Percentiles rank a stretch among this genome's conserved stretches.
Conservation (phyloP, 2,888 invertebrate species). For the Carcina quercana region DNA sequence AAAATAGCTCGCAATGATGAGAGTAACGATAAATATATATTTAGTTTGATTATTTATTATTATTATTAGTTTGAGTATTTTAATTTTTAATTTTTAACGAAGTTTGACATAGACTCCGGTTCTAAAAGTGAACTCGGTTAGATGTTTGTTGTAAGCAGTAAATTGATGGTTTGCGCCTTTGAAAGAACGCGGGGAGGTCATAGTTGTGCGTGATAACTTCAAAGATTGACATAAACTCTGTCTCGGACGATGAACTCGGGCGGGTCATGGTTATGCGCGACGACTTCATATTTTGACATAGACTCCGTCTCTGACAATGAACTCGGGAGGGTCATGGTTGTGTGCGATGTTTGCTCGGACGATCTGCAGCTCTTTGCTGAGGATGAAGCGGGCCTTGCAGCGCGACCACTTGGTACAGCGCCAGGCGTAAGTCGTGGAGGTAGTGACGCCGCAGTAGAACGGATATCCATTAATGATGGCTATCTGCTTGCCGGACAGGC, state of each 20-base stretch:
- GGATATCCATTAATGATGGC: conserved; percentile 27
- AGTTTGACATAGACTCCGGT: conserved; percentile 5
- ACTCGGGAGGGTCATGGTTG: not conserved
- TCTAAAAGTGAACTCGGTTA: conserved; percentile 7
- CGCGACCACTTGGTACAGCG: conserved; percentile 14
- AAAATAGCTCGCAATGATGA: no score
- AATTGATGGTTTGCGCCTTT: no score
- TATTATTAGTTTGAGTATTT: no score
- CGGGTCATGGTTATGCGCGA: conserved; percentile 15
- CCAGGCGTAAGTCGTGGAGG: conserved; percentile 20
- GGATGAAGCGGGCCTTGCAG: conserved; percentile 5
- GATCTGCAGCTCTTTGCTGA: conserved; percentile 3
- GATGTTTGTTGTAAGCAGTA: no score
- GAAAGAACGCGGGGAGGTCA: conserved; percentile 9
- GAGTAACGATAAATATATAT: no score
- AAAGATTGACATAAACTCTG: conserved; percentile 3
- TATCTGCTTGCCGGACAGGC: not conserved
- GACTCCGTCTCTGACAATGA: conserved; percentile 13
- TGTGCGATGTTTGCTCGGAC: conserved; percentile 1
- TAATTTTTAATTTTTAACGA: no score
- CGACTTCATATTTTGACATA: conserved; percentile 1
- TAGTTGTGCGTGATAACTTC: conserved; percentile 15
- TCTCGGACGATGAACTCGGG: conserved; percentile 9
- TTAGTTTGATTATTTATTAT: no score
- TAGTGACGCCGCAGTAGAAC: conserved; percentile 20